phyloP scores from a whole-genome alignment of 2,797 vertebrate species.

The Sebastes minor region DNA sequence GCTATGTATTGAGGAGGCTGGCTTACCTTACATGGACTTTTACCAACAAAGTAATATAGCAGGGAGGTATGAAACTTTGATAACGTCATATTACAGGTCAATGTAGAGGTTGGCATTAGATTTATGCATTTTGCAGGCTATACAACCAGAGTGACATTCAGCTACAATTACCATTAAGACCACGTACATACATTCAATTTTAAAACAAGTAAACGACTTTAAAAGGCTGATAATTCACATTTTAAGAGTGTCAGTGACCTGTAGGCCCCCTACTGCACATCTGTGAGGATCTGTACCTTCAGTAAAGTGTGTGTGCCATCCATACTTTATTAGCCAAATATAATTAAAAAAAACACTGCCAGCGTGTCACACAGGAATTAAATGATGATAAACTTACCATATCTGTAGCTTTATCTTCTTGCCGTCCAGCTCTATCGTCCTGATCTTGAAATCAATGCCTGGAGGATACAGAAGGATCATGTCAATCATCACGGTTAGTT shows the following conservation, averaged over 20 bases:
- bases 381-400: conserved; percentile 83
- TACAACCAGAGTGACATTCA: too few relatives aligned
- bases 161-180: too few relatives aligned
- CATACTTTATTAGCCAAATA: not conserved
- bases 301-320: not conserved
- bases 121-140: not conserved
- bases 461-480: conserved; percentile 21
- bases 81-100: not conserved
- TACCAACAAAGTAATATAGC: rapidly evolving
- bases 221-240: too few relatives aligned
- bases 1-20: not conserved
- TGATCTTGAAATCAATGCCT: conserved; percentile 99
- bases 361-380: not conserved
- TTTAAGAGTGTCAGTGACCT: not conserved
- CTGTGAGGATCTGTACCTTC: not conserved
- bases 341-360: not conserved
- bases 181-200: too few relatives aligned
- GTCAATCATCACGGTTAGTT: conserved; percentile 42
- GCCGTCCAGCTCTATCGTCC: conserved; percentile 96
- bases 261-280: not conserved
- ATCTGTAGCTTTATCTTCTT: conserved; percentile 98
- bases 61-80: not conserved
- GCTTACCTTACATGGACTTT: not conserved
- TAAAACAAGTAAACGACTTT: too few relatives aligned
- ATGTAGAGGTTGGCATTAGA: not conserved